These are phyloP conservation scores for Entomobrya proxima DNA, from an alignment of 2,888 invertebrate genomes.

Conservation along the genomic window DNA sequence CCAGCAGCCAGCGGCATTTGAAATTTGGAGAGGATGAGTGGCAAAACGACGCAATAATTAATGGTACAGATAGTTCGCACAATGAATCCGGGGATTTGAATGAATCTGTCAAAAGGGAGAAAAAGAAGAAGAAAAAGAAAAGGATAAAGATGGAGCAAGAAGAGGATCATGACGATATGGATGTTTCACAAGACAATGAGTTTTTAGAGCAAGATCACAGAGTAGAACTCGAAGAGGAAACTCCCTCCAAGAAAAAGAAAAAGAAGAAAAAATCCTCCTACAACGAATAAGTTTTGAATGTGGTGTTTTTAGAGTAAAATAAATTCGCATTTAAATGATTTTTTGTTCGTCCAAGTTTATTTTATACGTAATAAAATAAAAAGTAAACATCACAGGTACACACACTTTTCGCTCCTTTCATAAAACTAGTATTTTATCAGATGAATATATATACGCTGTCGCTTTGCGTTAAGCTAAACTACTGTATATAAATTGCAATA, in stretches of 20 bases:
- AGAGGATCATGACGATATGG: not conserved
- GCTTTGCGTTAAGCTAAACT: too few relatives aligned
- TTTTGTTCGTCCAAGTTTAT: constrained; percentile 9
- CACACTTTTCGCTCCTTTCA: not conserved
- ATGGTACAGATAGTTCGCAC: not conserved
- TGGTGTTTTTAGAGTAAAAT: not conserved
- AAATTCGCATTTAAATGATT: not conserved
- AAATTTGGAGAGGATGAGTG: not conserved
- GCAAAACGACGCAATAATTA: not conserved
- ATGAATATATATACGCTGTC: too few relatives aligned
- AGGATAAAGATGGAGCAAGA: not conserved
- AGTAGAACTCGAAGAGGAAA: not conserved
- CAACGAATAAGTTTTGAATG: not conserved
- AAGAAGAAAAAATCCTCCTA: constrained; percentile 42
- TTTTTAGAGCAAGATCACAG: not conserved
- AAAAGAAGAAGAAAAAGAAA: constrained; percentile 23
- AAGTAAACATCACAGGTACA: constrained; percentile 65
- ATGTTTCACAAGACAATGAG: not conserved
- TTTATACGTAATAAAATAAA: constrained; percentile 49
- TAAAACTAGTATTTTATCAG: too few relatives aligned
- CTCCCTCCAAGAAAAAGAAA: constrained; percentile 24
- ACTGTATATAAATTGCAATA: too few relatives aligned
- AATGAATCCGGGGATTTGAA: not conserved
- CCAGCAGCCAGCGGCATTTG: not conserved
- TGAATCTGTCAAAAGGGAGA: not conserved